phyloP scores from a whole-genome alignment of 2,113 vertebrate genomes.

The Trichechus manatus region DNA sequence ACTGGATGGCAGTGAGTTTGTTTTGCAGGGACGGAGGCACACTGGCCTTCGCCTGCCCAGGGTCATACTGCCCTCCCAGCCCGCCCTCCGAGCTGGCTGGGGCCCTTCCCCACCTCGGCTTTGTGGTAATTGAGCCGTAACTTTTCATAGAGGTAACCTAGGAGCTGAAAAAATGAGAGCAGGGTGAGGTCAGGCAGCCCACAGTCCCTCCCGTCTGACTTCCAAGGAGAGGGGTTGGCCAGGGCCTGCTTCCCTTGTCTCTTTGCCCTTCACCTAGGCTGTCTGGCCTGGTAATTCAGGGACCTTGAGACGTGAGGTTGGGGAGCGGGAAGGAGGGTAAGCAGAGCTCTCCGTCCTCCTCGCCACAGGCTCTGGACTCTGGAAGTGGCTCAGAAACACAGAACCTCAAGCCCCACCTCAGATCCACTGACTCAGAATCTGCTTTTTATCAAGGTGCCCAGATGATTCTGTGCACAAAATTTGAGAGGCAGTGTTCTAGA shows the following conservation, averaged over 20 bases:
- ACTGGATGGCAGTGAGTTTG: too few species aligned
- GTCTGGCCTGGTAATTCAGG: neutral
- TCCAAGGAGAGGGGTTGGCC: too few species aligned
- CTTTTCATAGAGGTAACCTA: slow-evolving; percentile 55
- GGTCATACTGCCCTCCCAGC: neutral
- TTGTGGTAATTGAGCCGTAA: slow-evolving; percentile 66
- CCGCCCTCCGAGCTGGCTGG: neutral
- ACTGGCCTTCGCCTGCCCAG: neutral
- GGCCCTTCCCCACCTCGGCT: slow-evolving; percentile 67
- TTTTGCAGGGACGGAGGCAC: too few species aligned
- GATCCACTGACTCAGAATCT: neutral
- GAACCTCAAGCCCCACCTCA: neutral
- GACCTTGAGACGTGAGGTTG: neutral
- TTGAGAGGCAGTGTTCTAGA: neutral
- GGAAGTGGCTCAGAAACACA: neutral
- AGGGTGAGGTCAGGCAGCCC: neutral
- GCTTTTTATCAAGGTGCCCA: neutral
- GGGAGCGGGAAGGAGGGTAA: neutral
- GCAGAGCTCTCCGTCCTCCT: neutral
- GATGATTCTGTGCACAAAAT: neutral
- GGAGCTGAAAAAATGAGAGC: slow-evolving; percentile 60
- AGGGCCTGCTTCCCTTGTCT: neutral
- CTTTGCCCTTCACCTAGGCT: neutral
- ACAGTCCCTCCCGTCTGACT: neutral
- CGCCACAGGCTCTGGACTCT: neutral